These are phyloP conservation scores for Beris chalybata DNA, from an alignment of 2,888 invertebrate genomes.

Conservation along the genomic window DNA sequence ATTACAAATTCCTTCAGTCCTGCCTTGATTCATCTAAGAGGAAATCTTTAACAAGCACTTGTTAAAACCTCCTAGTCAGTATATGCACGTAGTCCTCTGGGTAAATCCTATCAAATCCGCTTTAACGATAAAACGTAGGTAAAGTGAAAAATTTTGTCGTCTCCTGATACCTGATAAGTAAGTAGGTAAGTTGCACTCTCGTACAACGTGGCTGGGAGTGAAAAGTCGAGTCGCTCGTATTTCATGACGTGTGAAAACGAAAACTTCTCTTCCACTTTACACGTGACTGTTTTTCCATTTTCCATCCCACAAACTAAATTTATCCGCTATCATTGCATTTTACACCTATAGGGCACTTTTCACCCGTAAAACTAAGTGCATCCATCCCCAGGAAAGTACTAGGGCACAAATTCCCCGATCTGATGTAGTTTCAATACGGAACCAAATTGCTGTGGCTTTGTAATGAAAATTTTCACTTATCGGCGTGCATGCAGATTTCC, in stretches of 20 bases:
- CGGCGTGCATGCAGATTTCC: constrained; percentile 25
- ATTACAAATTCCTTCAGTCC: too few relatives aligned
- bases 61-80: constrained; percentile 3
- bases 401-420: too few relatives aligned
- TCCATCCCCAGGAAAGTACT: too few relatives aligned
- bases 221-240: neutral
- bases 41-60: constrained; percentile 21
- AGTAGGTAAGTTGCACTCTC: neutral
- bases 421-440: too few relatives aligned
- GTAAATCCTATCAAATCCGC: constrained; percentile 17
- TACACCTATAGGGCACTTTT: neutral
- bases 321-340: constrained; percentile 2
- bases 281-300: constrained; percentile 9
- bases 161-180: constrained; percentile 29
- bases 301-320: neutral
- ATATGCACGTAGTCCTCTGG: constrained; percentile 7
- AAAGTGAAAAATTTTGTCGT: constrained; percentile 32
- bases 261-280: neutral
- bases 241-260: neutral
- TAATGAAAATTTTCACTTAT: constrained; percentile 32
- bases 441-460: constrained; percentile 12
- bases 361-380: too few relatives aligned
- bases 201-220: neutral
- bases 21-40: constrained; percentile 10
- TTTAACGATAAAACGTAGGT: constrained; percentile 23